Base-by-base conservation (phyloP, 2,113 vertebrate species). In the Lanius ludovicianus region DNA sequence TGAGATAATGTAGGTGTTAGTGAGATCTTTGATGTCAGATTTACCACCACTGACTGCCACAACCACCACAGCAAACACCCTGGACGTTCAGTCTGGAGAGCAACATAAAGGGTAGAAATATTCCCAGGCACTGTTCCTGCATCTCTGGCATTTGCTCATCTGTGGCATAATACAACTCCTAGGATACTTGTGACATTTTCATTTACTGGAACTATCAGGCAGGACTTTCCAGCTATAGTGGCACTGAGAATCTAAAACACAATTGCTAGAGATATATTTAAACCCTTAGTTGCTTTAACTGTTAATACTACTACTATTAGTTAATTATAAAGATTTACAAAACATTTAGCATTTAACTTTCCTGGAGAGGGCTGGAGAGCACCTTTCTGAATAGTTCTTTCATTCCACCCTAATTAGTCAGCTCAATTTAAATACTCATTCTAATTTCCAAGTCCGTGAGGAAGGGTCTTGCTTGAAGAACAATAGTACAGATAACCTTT, bases 321-420 rank as follows among this genome's bases (percentile, higher is more conserved):
- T 78, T 94, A 84, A 94, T 68, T 89, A 71, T 52, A 49, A 92
- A 90, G 39, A 77, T 52, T 67, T 65, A 80, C 79, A 84, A 94
- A 93, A 90, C 44, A 81, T 62, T 74, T 52, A n/a, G 18, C 75
- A 74, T 74, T 86, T 77, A 67, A 67, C 33, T 90, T 68, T 55
- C 44, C 71, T 55, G 18, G 11, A 84, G 33, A 90, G 68, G 22
- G 70, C 5, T 10, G 21, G 4, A 80, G 25, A 93, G 41, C 41
- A 80, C 33, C 75, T 86, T 90, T 62, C 35, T 27, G 52, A 64
- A 86, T 6, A 78, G 68, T 44, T 70, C 37, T 70, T 88, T 74
- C 49, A 84, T 80, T 77, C 22, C 15, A 64, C 24, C 12, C 20
- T 68, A 67, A 37, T 4, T 74, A 42, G 17, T 52, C 80, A 64